Evolutionary conservation across 2,888 invertebrate species (phyloP).

Genomic region (Xestoiulus laeticollis): DNA sequence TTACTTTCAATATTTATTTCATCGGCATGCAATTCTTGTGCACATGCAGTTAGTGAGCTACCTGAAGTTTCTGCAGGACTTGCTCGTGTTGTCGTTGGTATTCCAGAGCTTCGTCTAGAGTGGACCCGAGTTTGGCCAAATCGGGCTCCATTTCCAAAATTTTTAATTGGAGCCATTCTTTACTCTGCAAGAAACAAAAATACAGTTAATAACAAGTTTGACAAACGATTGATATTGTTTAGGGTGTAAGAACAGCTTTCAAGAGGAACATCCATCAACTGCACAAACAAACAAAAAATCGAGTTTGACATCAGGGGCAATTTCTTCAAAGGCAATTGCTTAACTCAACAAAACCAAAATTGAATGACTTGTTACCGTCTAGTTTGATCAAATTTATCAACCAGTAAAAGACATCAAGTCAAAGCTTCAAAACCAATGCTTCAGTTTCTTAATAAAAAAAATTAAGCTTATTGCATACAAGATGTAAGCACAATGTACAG

Average conservation of each 20-base stretch:
- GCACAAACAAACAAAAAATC: not conserved
- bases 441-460: too few relatives aligned
- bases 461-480: too few relatives aligned
- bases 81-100: conserved; percentile 83
- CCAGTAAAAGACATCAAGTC: too few relatives aligned
- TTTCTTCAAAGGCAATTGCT: not conserved
- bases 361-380: not conserved
- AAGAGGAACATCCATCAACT: too few relatives aligned
- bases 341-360: not conserved
- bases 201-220: not conserved
- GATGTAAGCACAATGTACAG: too few relatives aligned
- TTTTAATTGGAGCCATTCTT: conserved; percentile 82
- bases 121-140: conserved; percentile 80
- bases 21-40: not conserved
- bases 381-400: too few relatives aligned
- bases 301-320: not conserved
- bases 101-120: conserved; percentile 77
- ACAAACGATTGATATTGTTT: not conserved
- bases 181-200: conserved; percentile 72
- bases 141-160: conserved; percentile 86
- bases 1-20: not conserved
- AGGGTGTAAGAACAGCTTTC: too few relatives aligned
- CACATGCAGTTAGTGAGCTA: conserved; percentile 63
- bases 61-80: conserved; percentile 83
- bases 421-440: too few relatives aligned